Percentiles rank a stretch among this genome's conserved stretches.
phyloP scores from a whole-genome alignment of 2,797 vertebrate species.

The Oreonectes daqikongensis region DNA sequence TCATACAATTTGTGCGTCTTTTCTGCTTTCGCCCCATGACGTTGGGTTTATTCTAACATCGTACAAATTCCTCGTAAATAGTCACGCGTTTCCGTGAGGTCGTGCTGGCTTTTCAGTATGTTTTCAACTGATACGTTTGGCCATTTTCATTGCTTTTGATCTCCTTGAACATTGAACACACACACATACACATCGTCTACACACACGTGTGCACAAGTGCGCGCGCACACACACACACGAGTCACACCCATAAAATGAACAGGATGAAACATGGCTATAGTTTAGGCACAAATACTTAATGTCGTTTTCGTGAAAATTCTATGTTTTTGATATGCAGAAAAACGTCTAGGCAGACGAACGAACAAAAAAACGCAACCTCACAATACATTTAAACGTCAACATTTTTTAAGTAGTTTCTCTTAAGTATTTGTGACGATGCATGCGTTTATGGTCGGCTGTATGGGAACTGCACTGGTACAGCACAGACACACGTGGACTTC shows the following conservation, averaged over 20 bases:
- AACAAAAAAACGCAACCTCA: constrained; percentile 77
- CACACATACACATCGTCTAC: constrained; percentile 72
- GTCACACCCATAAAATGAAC: constrained; percentile 65
- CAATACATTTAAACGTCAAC: constrained; percentile 85
- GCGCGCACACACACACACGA: constrained; percentile 66
- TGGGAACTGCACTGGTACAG: constrained; percentile 72
- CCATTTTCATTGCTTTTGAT: constrained; percentile 69
- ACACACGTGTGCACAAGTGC: constrained; percentile 79
- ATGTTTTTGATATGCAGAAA: constrained; percentile 78
- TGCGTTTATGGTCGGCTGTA: constrained; percentile 79
- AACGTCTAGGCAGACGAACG: constrained; percentile 78
- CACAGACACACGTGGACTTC: constrained; percentile 70
- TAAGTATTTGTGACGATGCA: constrained; percentile 85
- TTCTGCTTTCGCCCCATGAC: too few species aligned
- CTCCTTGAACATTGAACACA: constrained; percentile 72
- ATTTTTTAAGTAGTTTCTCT: constrained; percentile 77
- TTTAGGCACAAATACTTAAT: constrained; percentile 91
- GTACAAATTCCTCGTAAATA: too few species aligned
- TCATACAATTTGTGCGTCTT: too few species aligned
- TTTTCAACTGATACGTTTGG: constrained; percentile 71
- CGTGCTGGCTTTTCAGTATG: constrained; percentile 52
- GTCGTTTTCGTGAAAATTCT: constrained; percentile 77
- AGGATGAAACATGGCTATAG: constrained; percentile 81
- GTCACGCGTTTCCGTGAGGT: too few species aligned
- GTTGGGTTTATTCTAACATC: too few species aligned